phyloP scores from a whole-genome alignment of 2,113 vertebrate species.

The Eptesicus fuscus region DNA sequence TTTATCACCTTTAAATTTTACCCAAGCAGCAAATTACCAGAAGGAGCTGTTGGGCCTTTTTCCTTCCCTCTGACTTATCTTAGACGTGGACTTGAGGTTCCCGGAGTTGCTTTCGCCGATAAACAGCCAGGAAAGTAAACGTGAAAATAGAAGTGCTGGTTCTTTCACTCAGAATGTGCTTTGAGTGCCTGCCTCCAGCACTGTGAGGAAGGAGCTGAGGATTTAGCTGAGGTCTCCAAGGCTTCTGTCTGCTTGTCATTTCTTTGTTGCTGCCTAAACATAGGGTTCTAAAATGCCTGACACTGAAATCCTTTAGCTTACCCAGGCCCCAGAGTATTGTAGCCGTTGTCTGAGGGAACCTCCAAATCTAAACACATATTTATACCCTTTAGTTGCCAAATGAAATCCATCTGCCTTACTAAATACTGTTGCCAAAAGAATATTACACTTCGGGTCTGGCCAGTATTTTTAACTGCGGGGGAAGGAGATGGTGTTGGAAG shows the following conservation, averaged over 20 bases:
- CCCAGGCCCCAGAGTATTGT: conserved; percentile 24
- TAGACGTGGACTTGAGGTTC: background rate
- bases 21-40: background rate
- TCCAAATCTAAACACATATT: conserved; percentile 42
- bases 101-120: background rate
- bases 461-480: background rate
- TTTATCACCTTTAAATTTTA: background rate
- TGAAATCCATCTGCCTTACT: conserved; percentile 46
- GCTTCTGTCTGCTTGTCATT: background rate
- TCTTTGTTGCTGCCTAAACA: background rate
- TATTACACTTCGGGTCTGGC: background rate
- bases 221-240: background rate
- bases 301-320: background rate
- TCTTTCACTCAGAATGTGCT: background rate
- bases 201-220: background rate
- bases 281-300: background rate
- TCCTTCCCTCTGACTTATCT: background rate
- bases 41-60: background rate
- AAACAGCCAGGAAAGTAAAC: conserved; percentile 17
- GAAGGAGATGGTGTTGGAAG: background rate
- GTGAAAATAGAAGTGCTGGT: background rate
- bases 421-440: background rate
- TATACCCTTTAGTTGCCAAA: conserved; percentile 63
- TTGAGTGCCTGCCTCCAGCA: background rate
- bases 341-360: conserved; percentile 24